These are phyloP conservation scores for Tanytarsus gracilentus DNA, from an alignment of 2,888 invertebrate genomes.

Conservation along the genomic window DNA sequence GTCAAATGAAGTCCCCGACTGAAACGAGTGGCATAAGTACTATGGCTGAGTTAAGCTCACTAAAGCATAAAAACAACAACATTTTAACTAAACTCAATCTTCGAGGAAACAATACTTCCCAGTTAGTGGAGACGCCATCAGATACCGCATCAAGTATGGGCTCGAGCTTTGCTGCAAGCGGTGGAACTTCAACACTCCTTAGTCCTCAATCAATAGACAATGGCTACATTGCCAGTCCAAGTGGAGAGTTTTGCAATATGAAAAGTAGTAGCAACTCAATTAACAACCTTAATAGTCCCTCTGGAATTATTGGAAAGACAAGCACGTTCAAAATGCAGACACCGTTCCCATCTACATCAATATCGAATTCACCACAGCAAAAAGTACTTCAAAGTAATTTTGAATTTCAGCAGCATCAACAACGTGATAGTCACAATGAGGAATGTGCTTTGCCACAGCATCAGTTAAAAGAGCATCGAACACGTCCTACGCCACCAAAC, in stretches of 20 bases:
- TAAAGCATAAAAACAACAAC: constrained; percentile 19
- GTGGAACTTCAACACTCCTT: constrained; percentile 38
- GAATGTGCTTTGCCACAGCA: too few relatives aligned
- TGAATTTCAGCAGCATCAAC: constrained; percentile 16
- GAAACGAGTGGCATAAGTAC: constrained; percentile 43
- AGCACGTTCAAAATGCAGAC: constrained; percentile 31
- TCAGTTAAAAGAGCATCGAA: too few relatives aligned
- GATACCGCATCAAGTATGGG: constrained; percentile 65
- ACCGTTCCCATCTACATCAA: neutral
- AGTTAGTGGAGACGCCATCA: constrained; percentile 46
- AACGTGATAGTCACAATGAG: constrained; percentile 43
- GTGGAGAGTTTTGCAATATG: constrained; percentile 43
- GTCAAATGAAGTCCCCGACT: constrained; percentile 40
- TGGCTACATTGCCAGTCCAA: constrained; percentile 68
- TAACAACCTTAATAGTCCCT: constrained; percentile 31
- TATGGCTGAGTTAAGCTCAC: constrained; percentile 31
- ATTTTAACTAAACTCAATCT: constrained; percentile 14
- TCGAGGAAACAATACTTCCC: constrained; percentile 7
- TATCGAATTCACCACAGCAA: neutral
- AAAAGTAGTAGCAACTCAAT: constrained; percentile 25
- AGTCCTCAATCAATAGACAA: constrained; percentile 54
- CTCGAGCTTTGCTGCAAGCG: constrained; percentile 56
- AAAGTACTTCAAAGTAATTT: neutral
- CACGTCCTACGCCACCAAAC: constrained; percentile 73
- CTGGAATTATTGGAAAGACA: constrained; percentile 34